phyloP scores from a whole-genome alignment of 2,113 vertebrate genomes.

The Rattus rattus region DNA sequence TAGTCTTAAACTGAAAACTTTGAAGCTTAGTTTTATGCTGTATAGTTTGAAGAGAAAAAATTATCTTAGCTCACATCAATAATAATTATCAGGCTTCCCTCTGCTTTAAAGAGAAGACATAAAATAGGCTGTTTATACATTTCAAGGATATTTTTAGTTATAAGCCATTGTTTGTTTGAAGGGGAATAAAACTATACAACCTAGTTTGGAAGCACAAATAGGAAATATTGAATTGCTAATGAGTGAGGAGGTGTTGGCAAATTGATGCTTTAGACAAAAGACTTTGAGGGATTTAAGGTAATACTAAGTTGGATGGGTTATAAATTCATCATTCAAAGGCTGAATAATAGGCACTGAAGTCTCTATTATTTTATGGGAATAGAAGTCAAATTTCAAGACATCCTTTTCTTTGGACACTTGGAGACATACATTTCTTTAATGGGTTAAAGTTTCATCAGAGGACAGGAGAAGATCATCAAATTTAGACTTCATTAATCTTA shows the following conservation, averaged over 20 bases:
- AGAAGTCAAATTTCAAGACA: not conserved
- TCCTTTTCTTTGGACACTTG: not conserved
- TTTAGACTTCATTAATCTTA: not conserved
- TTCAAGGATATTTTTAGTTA: constrained; percentile 29
- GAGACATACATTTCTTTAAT: not conserved
- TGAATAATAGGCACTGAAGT: not conserved
- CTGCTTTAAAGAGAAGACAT: constrained; percentile 28
- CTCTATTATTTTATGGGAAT: not conserved
- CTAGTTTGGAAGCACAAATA: constrained; percentile 1
- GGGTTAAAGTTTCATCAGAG: not conserved
- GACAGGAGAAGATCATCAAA: constrained; percentile 12
- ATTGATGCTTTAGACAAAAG: constrained; percentile 54
- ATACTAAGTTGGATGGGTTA: not conserved
- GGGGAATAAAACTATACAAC: constrained; percentile 28
- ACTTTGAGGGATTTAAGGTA: not conserved
- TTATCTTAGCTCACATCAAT: not conserved
- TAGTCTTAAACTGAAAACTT: constrained; percentile 54
- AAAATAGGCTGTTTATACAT: not conserved
- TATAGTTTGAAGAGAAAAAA: constrained; percentile 29
- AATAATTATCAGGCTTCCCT: constrained; percentile 56
- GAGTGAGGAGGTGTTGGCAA: constrained; percentile 34
- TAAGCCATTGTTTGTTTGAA: constrained; percentile 49
- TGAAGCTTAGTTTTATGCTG: constrained; percentile 35
- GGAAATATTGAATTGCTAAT: constrained; percentile 65
- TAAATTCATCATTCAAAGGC: constrained; percentile 16